phyloP scores from a whole-genome alignment of 2,888 invertebrate species.

The Eristalis tenax region DNA sequence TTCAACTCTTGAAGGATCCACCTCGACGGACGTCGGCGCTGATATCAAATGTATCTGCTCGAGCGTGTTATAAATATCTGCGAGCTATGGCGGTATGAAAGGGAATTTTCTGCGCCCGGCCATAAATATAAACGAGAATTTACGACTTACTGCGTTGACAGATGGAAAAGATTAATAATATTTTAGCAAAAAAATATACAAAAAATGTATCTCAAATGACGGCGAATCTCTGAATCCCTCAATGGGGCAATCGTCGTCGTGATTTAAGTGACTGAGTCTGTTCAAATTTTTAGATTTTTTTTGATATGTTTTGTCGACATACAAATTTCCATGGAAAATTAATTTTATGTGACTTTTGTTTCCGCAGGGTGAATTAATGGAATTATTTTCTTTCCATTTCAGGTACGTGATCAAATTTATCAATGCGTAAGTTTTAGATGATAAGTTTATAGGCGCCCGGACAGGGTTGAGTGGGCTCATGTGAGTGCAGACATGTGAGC shows the following conservation, averaged over 20 bases:
- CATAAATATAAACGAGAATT: conserved; percentile 43
- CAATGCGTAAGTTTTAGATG: conserved; percentile 36
- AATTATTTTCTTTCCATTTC: conserved; percentile 17
- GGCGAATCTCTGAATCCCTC: background rate
- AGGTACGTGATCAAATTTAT: conserved; percentile 49
- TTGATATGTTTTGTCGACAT: background rate
- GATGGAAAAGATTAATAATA: conserved; percentile 31
- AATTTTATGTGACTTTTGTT: background rate
- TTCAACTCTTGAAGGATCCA: background rate
- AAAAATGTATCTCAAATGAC: background rate
- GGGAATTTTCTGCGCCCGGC: conserved; percentile 11
- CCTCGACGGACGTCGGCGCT: background rate
- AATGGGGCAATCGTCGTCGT: background rate
- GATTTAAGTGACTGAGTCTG: background rate
- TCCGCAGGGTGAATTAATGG: background rate
- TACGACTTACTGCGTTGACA: conserved; percentile 15
- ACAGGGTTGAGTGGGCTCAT: background rate
- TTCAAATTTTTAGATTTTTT: background rate
- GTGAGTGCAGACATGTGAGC: no score
- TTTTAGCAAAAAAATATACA: conserved; percentile 6
- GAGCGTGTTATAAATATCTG: conserved; percentile 38
- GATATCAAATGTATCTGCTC: background rate
- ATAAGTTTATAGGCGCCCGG: background rate
- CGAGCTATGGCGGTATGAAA: conserved; percentile 11
- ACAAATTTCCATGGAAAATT: background rate